Percentiles rank a stretch among this genome's conserved stretches.
Conservation (phyloP, 2,797 vertebrate species). For the Pseudochromis fuscus region DNA sequence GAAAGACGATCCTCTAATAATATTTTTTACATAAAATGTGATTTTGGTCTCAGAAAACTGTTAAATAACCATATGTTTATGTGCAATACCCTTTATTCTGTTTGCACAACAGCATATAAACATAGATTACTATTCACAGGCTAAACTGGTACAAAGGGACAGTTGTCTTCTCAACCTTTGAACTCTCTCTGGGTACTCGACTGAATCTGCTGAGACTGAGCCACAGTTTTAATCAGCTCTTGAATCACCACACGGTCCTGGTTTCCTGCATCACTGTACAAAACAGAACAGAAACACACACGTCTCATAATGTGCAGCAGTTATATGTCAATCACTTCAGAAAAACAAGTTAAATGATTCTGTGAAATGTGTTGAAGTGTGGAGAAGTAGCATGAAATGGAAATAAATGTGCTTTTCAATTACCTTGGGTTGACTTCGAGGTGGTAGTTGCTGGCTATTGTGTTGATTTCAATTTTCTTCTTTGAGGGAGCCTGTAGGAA, state of each 20-base stretch:
- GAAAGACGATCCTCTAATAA: not conserved
- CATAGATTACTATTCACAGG: not conserved
- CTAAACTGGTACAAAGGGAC: not conserved
- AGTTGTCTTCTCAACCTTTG: slow-evolving; percentile 86
- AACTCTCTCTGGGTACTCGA: slow-evolving; percentile 95
- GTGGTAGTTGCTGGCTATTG: slow-evolving; percentile 98
- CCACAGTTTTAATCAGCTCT: slow-evolving; percentile 96
- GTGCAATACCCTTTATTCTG: not conserved
- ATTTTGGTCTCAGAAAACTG: too few species aligned
- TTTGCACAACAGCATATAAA: not conserved
- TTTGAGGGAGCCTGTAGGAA: slow-evolving; percentile 92
- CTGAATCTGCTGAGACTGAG: slow-evolving; percentile 97
- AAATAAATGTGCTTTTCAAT: not conserved
- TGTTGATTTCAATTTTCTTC: slow-evolving; percentile 99
- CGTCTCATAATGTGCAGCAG: not conserved
- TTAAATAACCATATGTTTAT: not conserved
- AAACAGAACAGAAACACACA: slow-evolving; percentile 19
- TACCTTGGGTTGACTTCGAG: slow-evolving; percentile 98
- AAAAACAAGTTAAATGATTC: not conserved
- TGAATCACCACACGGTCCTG: slow-evolving; percentile 97
- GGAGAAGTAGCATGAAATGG: not conserved
- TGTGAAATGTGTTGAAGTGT: not conserved
- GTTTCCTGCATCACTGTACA: slow-evolving; percentile 92
- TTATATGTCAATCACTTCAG: not conserved
- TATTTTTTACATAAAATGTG: too few species aligned